Evolutionary conservation across 2,113 vertebrate species (phyloP).

Genomic region (Megaceryle maxima): DNA sequence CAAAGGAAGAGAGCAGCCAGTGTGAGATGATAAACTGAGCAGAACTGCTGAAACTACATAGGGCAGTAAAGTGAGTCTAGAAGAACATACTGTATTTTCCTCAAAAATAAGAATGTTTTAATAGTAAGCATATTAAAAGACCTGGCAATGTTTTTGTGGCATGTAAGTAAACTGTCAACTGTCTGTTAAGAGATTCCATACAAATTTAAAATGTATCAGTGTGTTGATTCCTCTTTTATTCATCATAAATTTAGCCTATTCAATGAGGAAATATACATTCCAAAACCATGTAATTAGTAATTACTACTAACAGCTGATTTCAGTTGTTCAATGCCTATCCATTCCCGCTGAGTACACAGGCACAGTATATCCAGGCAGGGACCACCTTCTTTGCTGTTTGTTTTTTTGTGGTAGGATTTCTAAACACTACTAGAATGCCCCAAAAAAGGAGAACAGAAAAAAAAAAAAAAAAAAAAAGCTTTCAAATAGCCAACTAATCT

Average conservation of each 20-base stretch:
- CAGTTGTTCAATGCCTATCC: not conserved
- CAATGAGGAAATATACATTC: not conserved
- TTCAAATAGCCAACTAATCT: not conserved
- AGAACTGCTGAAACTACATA: not conserved
- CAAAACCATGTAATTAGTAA: not conserved
- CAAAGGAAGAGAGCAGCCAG: not conserved
- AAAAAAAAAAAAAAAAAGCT: not conserved
- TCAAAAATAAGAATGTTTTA: not conserved
- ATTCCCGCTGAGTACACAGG: not conserved
- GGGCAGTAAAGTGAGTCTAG: not conserved
- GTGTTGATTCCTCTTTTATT: not conserved
- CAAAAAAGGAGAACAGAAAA: not conserved
- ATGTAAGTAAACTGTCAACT: not conserved
- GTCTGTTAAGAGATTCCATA: not conserved
- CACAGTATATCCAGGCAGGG: not conserved
- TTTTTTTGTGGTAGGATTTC: not conserved
- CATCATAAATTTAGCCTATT: not conserved
- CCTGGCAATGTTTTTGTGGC: not conserved
- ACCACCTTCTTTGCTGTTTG: not conserved
- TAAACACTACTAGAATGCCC: not conserved
- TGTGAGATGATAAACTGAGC: not conserved
- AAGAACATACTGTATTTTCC: not conserved
- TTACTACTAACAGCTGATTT: not conserved
- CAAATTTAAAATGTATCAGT: not conserved
- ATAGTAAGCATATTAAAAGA: not conserved